Evolutionary conservation across 1,140 invertebrate species (phyloP).

Genomic region (Zaprionus capensis): DNA sequence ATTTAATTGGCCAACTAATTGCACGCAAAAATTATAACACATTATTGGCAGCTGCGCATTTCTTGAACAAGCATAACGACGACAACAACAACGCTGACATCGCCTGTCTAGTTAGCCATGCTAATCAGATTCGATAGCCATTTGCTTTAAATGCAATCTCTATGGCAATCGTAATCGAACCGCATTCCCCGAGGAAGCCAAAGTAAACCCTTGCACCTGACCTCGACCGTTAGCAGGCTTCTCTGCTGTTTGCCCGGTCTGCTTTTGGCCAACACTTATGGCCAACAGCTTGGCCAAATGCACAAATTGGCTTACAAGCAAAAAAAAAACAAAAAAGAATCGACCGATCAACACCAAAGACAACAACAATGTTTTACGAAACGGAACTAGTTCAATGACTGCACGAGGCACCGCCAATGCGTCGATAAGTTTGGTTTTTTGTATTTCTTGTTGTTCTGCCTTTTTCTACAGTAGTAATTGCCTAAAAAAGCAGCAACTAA

Average conservation of each 20-base stretch:
- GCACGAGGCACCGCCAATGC: slow-evolving; percentile 13
- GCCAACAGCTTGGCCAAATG: slow-evolving; percentile 24
- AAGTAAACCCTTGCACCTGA: slow-evolving; percentile 30
- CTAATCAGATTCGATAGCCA: slow-evolving; percentile 49
- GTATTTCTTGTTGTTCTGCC: neutral
- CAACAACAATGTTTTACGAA: slow-evolving; percentile 38
- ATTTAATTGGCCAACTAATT: slow-evolving; percentile 64
- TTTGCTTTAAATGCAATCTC: neutral
- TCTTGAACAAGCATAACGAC: slow-evolving; percentile 14
- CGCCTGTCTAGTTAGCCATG: slow-evolving; percentile 34
- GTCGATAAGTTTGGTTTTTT: neutral
- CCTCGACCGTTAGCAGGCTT: slow-evolving; percentile 38
- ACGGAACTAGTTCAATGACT: slow-evolving; percentile 67
- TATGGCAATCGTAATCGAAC: neutral
- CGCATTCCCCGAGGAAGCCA: slow-evolving; percentile 48
- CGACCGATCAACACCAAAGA: neutral
- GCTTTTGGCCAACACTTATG: slow-evolving; percentile 32
- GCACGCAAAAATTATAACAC: slow-evolving; percentile 62
- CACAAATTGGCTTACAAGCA: slow-evolving; percentile 64
- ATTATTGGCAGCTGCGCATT: slow-evolving; percentile 57
- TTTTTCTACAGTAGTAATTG: slow-evolving; percentile 12
- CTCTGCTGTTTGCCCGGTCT: neutral
- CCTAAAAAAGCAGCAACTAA: neutral
- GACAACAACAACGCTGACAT: neutral
- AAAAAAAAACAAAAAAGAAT: slow-evolving; percentile 16